Conservation (phyloP, 2,888 invertebrate species). For the Apamea anceps region DNA sequence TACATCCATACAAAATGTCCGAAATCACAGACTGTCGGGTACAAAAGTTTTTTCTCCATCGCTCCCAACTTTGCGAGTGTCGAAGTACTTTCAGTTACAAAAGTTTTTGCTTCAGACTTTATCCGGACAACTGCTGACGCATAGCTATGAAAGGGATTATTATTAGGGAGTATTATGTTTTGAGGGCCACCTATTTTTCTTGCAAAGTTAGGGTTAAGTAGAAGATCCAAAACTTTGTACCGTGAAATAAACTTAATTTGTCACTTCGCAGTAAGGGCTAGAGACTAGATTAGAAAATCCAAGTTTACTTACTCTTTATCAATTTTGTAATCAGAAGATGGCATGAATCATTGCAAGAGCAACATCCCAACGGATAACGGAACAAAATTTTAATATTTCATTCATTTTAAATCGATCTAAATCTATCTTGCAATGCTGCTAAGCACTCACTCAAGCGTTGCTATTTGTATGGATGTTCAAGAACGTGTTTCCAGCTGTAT, state of each 20-base stretch:
- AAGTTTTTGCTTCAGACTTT: conserved; percentile 53
- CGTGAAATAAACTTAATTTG: neutral
- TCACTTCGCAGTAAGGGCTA: neutral
- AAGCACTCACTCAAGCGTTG: neutral
- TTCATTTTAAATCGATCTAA: neutral
- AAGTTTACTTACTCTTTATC: neutral
- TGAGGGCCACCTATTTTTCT: conserved; percentile 33
- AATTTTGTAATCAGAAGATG: neutral
- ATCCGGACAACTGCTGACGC: conserved; percentile 58
- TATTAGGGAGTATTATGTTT: conserved; percentile 45
- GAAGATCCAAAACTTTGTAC: neutral
- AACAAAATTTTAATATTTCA: neutral
- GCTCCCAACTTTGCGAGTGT: conserved; percentile 57
- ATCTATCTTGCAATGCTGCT: neutral
- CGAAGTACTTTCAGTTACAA: conserved; percentile 62
- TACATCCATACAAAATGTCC: conserved; percentile 49
- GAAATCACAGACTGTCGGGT: conserved; percentile 56
- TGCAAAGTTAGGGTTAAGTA: conserved; percentile 9
- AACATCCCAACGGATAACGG: neutral
- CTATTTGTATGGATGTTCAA: conserved; percentile 9
- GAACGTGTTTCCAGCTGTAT: conserved; percentile 38
- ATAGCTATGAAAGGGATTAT: conserved; percentile 56
- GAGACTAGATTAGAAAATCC: neutral
- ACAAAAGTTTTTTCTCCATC: conserved; percentile 59
- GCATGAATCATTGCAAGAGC: neutral